Percentiles rank a stretch among this genome's conserved stretches.
Conservation (phyloP, 2,888 invertebrate species). For the Andrena trimmerana region DNA sequence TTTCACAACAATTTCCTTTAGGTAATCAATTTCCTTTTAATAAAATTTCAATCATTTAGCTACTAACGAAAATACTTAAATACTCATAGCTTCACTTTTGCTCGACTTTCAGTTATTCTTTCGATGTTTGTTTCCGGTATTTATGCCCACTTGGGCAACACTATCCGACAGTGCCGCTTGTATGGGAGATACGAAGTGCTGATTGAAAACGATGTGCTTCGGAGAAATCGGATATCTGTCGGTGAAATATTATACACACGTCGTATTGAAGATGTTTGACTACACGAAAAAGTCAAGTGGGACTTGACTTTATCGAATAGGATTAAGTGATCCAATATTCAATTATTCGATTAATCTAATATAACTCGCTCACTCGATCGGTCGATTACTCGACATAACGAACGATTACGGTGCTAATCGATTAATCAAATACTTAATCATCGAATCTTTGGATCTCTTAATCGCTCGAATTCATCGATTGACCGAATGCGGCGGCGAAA, state of each 20-base stretch:
- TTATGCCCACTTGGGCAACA: not conserved
- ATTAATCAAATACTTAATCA: not conserved
- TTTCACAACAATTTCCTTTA: conserved; percentile 16
- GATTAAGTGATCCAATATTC: conserved; percentile 7
- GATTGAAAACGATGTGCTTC: conserved; percentile 3
- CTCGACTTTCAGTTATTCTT: conserved; percentile 19
- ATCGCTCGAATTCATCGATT: not conserved
- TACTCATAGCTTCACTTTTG: not conserved
- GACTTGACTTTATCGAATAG: not conserved
- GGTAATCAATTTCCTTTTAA: not conserved
- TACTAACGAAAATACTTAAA: conserved; percentile 15
- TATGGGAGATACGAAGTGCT: conserved; percentile 6
- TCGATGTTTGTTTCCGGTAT: conserved; percentile 25
- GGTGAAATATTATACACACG: conserved; percentile 13
- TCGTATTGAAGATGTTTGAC: not conserved
- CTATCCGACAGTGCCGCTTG: conserved; percentile 9
- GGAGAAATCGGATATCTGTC: conserved; percentile 20
- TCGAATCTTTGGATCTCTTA: not conserved
- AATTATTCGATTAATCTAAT: not conserved
- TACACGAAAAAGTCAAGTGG: not conserved
- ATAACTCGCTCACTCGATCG: not conserved
- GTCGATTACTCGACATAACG: not conserved
- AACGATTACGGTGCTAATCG: not conserved
- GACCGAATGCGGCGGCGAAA: not conserved
- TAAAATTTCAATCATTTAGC: conserved; percentile 5